Evolutionary conservation across 2,888 invertebrate species (phyloP).

Genomic region (Colletes collaris): DNA sequence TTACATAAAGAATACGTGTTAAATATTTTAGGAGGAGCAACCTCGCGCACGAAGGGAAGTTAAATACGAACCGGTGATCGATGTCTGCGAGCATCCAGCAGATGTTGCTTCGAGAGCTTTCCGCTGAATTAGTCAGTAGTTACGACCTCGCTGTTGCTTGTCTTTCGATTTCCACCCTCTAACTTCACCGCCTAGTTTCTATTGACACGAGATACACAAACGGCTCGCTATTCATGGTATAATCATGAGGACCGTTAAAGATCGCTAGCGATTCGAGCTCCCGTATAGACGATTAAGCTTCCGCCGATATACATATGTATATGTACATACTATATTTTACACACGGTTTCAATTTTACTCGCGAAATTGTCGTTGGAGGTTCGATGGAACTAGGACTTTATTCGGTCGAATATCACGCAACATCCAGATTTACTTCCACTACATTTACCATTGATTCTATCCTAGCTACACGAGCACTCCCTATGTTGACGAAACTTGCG

Average conservation of each 20-base stretch:
- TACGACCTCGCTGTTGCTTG: constrained; percentile 50
- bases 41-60: constrained; percentile 4
- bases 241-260: constrained; percentile 3
- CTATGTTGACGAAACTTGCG: constrained; percentile 6
- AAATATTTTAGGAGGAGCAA: constrained; percentile 7
- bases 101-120: constrained; percentile 40
- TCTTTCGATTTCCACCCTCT: constrained; percentile 57
- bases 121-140: constrained; percentile 38
- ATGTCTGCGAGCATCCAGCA: constrained; percentile 34
- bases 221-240: constrained; percentile 17
- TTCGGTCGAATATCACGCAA: too few species aligned
- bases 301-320: not conserved
- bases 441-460: not conserved
- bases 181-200: constrained; percentile 21
- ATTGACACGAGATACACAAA: constrained; percentile 44
- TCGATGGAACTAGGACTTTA: not conserved
- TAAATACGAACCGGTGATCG: constrained; percentile 25
- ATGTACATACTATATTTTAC: not conserved
- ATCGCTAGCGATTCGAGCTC: constrained; percentile 10
- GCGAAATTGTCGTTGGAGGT: not conserved
- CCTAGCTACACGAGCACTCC: not conserved
- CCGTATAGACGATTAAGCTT: constrained; percentile 17
- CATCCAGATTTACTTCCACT: not conserved
- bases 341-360: not conserved
- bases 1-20: constrained; percentile 11